Conservation (phyloP, 1,140 invertebrate genomes). For the Aphidius gifuensis region DNA sequence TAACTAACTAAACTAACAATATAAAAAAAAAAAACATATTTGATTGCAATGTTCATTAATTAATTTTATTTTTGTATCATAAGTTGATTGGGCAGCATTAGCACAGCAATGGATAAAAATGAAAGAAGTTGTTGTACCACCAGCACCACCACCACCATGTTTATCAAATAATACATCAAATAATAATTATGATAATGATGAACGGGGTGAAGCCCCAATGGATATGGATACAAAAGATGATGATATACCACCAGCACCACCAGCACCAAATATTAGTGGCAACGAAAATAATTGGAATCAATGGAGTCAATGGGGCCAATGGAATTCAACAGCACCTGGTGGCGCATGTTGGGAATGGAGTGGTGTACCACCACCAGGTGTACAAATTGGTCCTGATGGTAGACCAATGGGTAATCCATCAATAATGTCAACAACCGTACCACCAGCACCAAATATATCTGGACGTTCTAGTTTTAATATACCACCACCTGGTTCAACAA, state of each 20-base stretch:
- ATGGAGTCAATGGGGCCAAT: slow-evolving; percentile 63
- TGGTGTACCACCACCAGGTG: slow-evolving; percentile 46
- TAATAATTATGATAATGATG: slow-evolving; percentile 37
- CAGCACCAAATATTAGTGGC: slow-evolving; percentile 51
- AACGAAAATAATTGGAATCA: slow-evolving; percentile 55
- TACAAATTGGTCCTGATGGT: slow-evolving; percentile 47
- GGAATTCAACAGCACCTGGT: slow-evolving; percentile 41
- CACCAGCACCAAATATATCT: slow-evolving; percentile 50
- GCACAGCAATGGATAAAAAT: slow-evolving; percentile 98
- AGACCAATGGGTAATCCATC: slow-evolving; percentile 49
- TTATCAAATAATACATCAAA: slow-evolving; percentile 34
- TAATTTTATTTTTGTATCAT: slow-evolving; percentile 29
- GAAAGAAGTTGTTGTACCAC: slow-evolving; percentile 72
- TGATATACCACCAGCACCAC: slow-evolving; percentile 51
- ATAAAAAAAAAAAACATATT: background rate
- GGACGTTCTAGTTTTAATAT: background rate
- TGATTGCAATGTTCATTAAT: slow-evolving; percentile 5
- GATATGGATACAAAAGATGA: slow-evolving; percentile 74
- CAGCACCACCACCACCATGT: slow-evolving; percentile 55
- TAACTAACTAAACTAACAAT: background rate
- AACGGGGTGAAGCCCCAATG: slow-evolving; percentile 81
- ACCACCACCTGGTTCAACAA: slow-evolving; percentile 49
- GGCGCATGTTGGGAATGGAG: slow-evolving; percentile 55
- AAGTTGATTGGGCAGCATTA: slow-evolving; percentile 91
- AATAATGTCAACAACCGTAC: slow-evolving; percentile 38